Conservation (phyloP, 2,888 invertebrate genomes). For the Tigriopus californicus region DNA sequence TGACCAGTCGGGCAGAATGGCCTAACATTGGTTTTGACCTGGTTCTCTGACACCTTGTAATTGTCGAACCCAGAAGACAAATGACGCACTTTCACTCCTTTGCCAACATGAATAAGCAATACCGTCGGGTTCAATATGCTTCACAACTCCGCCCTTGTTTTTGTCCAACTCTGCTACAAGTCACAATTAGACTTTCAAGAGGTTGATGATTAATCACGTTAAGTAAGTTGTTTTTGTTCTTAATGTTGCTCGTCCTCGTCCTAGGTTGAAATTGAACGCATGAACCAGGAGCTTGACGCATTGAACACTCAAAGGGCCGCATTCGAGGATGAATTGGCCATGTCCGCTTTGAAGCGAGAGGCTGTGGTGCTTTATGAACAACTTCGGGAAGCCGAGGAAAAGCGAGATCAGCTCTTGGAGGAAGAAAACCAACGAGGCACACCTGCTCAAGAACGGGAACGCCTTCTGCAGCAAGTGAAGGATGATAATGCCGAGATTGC, state of each 20-base stretch:
- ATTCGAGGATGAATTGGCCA: conserved; percentile 45
- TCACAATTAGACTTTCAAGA: no score
- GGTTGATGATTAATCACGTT: no score
- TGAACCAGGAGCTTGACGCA: conserved; percentile 41
- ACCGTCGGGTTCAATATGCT: no score
- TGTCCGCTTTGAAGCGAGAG: conserved; percentile 41
- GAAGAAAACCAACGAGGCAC: conserved; percentile 49
- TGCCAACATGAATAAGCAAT: no score
- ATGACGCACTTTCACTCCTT: no score
- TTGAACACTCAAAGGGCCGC: conserved; percentile 43
- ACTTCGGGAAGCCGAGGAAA: conserved; percentile 38
- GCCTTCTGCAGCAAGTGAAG: conserved; percentile 49
- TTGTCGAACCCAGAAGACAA: no score
- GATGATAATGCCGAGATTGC: conserved; percentile 59
- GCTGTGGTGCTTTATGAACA: conserved; percentile 40
- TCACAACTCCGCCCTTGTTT: no score
- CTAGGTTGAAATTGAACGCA: conserved; percentile 30
- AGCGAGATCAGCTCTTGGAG: conserved; percentile 42
- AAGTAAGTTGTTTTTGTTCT: background rate
- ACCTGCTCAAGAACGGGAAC: conserved; percentile 57
- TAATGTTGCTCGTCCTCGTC: conserved; percentile 21
- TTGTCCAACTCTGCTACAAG: no score
- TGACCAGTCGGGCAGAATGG: no score
- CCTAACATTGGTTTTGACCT: no score
- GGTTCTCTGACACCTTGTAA: no score